Percentiles rank a stretch among this genome's conserved stretches.
Evolutionary conservation across 2,888 invertebrate species (phyloP).

Genomic region (Drosophila lacicola): DNA sequence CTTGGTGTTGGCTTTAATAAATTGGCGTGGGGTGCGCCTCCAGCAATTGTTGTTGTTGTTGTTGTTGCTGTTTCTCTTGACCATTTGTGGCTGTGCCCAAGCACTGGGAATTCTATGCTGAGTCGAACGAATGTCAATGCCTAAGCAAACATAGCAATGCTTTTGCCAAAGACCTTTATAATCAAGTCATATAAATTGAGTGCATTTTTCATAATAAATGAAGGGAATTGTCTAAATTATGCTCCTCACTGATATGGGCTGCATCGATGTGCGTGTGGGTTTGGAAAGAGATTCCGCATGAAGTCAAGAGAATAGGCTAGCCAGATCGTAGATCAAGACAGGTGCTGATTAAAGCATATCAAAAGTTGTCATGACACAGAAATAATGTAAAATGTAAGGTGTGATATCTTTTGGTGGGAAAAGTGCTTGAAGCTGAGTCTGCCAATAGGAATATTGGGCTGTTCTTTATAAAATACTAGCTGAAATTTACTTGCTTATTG

Average conservation of each 20-base stretch:
- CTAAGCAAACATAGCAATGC: slow-evolving; percentile 67
- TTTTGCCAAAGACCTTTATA: slow-evolving; percentile 60
- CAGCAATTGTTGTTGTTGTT: slow-evolving; percentile 52
- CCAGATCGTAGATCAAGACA: not conserved
- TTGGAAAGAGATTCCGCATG: not conserved
- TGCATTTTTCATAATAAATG: slow-evolving; percentile 78
- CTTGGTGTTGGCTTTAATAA: slow-evolving; percentile 79
- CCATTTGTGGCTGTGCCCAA: slow-evolving; percentile 39
- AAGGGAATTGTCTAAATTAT: slow-evolving; percentile 79
- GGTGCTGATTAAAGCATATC: not conserved
- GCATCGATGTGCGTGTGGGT: slow-evolving; percentile 41
- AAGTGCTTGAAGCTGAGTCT: not conserved
- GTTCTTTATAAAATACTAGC: not conserved
- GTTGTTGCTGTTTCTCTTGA: slow-evolving; percentile 28
- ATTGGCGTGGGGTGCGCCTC: slow-evolving; percentile 78
- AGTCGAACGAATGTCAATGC: slow-evolving; percentile 63
- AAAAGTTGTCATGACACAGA: not conserved
- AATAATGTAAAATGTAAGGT: not conserved
- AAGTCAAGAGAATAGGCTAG: not conserved
- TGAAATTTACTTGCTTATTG: not conserved
- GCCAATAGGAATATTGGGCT: not conserved
- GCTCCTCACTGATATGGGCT: slow-evolving; percentile 32
- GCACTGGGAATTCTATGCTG: slow-evolving; percentile 36
- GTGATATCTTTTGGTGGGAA: not conserved
- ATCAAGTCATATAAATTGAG: slow-evolving; percentile 80